Evolutionary conservation across 2,888 invertebrate species (phyloP).

Genomic region (Mantis religiosa): DNA sequence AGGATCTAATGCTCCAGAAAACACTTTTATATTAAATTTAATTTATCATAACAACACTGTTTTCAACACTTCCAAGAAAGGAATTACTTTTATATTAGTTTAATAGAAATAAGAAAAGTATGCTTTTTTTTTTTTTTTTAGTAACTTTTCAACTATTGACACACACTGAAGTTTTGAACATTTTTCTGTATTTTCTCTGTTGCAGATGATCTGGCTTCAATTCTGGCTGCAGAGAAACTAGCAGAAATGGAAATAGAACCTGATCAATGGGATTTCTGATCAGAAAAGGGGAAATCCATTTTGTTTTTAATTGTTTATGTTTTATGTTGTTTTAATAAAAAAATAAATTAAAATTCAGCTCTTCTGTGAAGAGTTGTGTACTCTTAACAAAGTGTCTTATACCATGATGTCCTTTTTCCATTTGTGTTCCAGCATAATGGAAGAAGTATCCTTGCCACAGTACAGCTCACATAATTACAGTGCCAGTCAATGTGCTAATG

Average conservation of each 20-base stretch:
- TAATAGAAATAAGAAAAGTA: neutral
- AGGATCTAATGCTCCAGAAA: too few relatives aligned
- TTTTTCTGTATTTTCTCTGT: constrained; percentile 29
- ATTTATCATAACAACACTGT: too few relatives aligned
- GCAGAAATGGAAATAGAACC: constrained; percentile 59
- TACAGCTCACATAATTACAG: too few relatives aligned
- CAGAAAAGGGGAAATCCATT: neutral
- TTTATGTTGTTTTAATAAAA: neutral
- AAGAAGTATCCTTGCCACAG: neutral
- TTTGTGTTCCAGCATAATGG: neutral
- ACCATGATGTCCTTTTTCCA: neutral
- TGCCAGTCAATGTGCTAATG: neutral
- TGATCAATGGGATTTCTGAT: constrained; percentile 64
- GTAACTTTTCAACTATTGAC: neutral
- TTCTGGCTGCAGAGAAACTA: constrained; percentile 55
- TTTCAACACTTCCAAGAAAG: too few relatives aligned
- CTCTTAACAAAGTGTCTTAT: neutral
- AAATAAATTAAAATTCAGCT: constrained; percentile 1
- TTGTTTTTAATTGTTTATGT: neutral
- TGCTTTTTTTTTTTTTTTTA: neutral
- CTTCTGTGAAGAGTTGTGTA: constrained; percentile 5
- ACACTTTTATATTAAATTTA: too few relatives aligned
- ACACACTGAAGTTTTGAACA: neutral
- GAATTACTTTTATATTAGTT: neutral
- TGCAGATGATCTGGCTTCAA: constrained; percentile 60